phyloP scores from a whole-genome alignment of 2,797 vertebrate genomes.

The Odontamblyopus lacepedii region DNA sequence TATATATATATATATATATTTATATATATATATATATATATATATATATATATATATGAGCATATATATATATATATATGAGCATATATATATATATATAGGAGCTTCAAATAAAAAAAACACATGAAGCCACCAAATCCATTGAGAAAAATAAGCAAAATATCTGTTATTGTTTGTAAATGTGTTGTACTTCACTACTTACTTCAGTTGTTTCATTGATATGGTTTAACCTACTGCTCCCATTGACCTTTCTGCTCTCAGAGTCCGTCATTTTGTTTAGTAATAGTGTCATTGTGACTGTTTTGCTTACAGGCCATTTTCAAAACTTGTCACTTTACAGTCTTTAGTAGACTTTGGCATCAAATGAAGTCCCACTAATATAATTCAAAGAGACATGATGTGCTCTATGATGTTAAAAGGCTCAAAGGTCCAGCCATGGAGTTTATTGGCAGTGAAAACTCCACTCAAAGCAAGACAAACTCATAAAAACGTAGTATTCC shows the following conservation, averaged over 20 bases:
- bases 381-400: not conserved
- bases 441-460: constrained; percentile 28
- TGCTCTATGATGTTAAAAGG: not conserved
- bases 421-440: constrained; percentile 40
- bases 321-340: not conserved
- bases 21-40: too few species aligned
- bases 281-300: not conserved
- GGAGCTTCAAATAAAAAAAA: too few species aligned
- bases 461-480: constrained; percentile 17
- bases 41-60: too few species aligned
- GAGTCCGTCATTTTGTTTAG: not conserved
- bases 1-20: too few species aligned
- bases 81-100: too few species aligned
- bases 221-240: not conserved
- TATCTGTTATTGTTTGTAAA: too few species aligned
- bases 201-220: not conserved
- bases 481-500: not conserved
- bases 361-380: not conserved
- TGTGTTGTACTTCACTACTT: too few species aligned
- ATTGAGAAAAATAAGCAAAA: too few species aligned
- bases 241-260: not conserved
- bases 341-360: not conserved
- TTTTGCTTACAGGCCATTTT: not conserved
- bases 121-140: too few species aligned
- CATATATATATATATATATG: too few species aligned